phyloP scores from a whole-genome alignment of 2,113 vertebrate species.

The Neotoma lepida region DNA sequence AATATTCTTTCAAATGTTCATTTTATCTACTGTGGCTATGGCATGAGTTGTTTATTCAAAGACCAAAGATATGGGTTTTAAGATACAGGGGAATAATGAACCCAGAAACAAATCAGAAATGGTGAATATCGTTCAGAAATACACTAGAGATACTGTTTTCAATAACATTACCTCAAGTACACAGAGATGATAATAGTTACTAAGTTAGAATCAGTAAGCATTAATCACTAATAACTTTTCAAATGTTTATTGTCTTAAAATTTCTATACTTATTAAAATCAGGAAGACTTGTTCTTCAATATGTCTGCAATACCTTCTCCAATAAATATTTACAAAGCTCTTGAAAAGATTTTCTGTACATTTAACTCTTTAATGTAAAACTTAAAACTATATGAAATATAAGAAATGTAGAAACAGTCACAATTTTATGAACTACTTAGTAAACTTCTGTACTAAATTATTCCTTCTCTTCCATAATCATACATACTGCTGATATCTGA shows the following conservation, averaged over 20 bases:
- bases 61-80: neutral
- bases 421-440: neutral
- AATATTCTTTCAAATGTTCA: neutral
- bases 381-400: neutral
- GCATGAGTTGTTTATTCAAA: neutral
- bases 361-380: neutral
- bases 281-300: neutral
- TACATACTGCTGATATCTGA: neutral
- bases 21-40: neutral
- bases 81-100: neutral
- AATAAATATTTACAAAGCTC: constrained; percentile 3
- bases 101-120: neutral
- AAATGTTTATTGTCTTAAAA: neutral
- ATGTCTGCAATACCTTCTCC: neutral
- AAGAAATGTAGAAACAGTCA: neutral
- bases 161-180: neutral
- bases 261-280: neutral
- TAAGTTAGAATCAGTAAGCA: neutral
- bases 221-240: neutral
- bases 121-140: neutral
- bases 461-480: neutral
- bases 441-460: neutral
- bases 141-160: neutral
- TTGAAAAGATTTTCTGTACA: neutral
- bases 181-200: neutral